Base-by-base conservation (phyloP, 1,140 invertebrate genomes). In the Delia radicum region DNA sequence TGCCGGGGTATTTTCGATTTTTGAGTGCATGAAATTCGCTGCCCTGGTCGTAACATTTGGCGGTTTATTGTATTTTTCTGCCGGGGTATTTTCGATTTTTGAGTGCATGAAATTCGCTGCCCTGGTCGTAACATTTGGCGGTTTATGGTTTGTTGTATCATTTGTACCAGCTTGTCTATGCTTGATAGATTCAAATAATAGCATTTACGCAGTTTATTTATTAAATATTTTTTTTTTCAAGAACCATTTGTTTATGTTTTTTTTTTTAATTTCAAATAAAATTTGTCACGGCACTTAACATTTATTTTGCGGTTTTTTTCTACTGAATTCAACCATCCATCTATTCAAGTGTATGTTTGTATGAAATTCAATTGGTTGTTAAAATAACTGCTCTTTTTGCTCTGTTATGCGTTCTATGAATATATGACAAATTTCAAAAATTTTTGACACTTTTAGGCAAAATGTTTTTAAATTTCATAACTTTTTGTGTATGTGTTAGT, bases 291-390 rank as follows among this genome's bases (percentile, higher is more conserved):
- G 73, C 73, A 62, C 31, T 74, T 61, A 33, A 28, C 27, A 18
- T 73, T 29, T 26, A 27, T 61, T 62, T 74, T 63, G 71, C 71
- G 71, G 71, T 73, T 73, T 73, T 71, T n/a, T n/a, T 71, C 67
- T 7, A 28, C 21, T 15, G 13, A 37, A 37, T 18, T 10, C 12
- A 69, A 55, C 48, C 48, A 21, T 18, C 48, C 48, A 55, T 55
- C 24, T 15, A 42, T 13, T 55, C 48, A 55, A 55, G 48, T 55
- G 48, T 55, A 8, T 37, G 33, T 37, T 37, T 7, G 8, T 13
- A 37, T 13, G 13, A 37, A 37, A 10, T 55, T 55, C n/a, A 55
- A 55, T 55, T 55, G 48, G 48, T 55, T 18, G n/a, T 55, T 48
- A n/a, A 15, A 15, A n/a, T 48, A 15, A 15, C 42, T 15, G 12